Percentiles rank a stretch among this genome's conserved stretches.
Evolutionary conservation across 2,888 invertebrate genomes (phyloP).

Genomic region (Sabatieria punctata): DNA sequence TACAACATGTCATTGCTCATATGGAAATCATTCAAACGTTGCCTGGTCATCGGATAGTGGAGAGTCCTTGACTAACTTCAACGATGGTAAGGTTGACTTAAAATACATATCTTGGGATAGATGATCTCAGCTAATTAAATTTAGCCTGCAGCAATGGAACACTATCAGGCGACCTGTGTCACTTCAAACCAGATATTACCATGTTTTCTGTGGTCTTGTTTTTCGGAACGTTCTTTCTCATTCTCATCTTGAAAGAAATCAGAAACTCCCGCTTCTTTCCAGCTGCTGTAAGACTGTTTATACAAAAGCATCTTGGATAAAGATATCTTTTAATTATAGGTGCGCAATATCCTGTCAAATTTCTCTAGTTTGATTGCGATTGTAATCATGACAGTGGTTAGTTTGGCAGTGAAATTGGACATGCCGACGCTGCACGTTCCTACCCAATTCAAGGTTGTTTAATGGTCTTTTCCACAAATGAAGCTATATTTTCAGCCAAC

Average conservation of each 20-base stretch:
- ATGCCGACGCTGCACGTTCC: conserved; percentile 31
- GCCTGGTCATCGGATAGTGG: too few species aligned
- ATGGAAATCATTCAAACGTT: too few species aligned
- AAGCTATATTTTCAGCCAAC: conserved; percentile 5
- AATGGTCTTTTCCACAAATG: not conserved
- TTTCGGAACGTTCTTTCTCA: conserved; percentile 30
- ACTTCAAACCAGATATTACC: conserved; percentile 29
- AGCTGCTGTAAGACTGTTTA: conserved; percentile 14
- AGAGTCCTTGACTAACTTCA: too few species aligned
- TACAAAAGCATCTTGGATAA: too few species aligned
- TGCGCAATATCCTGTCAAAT: conserved; percentile 36
- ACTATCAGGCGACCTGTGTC: conserved; percentile 8
- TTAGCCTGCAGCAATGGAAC: not conserved
- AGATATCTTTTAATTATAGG: too few species aligned
- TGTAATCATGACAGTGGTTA: conserved; percentile 31
- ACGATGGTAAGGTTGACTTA: too few species aligned
- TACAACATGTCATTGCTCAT: too few species aligned
- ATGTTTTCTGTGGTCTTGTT: conserved; percentile 33
- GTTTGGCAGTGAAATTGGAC: conserved; percentile 23
- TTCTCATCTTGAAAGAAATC: conserved; percentile 23
- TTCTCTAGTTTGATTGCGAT: conserved; percentile 39
- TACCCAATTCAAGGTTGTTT: not conserved
- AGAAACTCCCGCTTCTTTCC: conserved; percentile 19
- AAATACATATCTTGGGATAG: too few species aligned
- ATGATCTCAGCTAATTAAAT: conserved; percentile 8